Percentiles rank a stretch among this genome's conserved stretches.
phyloP scores from a whole-genome alignment of 2,113 vertebrate species.

The Excalfactoria chinensis region DNA sequence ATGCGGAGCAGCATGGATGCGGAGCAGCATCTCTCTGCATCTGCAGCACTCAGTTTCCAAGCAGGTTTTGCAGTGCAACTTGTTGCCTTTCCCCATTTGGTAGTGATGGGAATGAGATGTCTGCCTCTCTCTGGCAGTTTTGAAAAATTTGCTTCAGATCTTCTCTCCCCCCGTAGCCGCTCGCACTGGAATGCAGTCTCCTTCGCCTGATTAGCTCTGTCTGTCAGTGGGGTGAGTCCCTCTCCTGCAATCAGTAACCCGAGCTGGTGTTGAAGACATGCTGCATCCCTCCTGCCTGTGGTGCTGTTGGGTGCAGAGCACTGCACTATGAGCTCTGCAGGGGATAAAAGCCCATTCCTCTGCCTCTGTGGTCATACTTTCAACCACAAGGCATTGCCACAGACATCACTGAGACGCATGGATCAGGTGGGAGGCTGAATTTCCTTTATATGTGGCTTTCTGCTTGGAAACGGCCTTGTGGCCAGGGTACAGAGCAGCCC shows the following conservation, averaged over 20 bases:
- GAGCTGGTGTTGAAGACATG: conserved; percentile 57
- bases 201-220: background rate
- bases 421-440: background rate
- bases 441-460: background rate
- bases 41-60: background rate
- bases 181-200: conserved; percentile 11
- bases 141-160: background rate
- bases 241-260: conserved; percentile 49
- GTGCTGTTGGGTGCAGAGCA: background rate
- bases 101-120: background rate
- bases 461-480: background rate
- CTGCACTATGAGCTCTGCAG: rapidly evolving
- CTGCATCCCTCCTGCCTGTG: background rate
- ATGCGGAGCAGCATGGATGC: background rate
- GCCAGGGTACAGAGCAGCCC: background rate
- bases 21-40: too few species aligned
- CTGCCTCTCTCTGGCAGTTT: background rate
- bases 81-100: rapidly evolving
- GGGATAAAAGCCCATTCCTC: background rate
- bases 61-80: background rate
- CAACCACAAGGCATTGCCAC: background rate
- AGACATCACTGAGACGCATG: background rate
- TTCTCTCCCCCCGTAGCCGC: background rate
- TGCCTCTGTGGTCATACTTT: background rate
- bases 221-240: conserved; percentile 36